Base-by-base conservation (phyloP, 2,797 vertebrate species). In the Euthynnus affinis region DNA sequence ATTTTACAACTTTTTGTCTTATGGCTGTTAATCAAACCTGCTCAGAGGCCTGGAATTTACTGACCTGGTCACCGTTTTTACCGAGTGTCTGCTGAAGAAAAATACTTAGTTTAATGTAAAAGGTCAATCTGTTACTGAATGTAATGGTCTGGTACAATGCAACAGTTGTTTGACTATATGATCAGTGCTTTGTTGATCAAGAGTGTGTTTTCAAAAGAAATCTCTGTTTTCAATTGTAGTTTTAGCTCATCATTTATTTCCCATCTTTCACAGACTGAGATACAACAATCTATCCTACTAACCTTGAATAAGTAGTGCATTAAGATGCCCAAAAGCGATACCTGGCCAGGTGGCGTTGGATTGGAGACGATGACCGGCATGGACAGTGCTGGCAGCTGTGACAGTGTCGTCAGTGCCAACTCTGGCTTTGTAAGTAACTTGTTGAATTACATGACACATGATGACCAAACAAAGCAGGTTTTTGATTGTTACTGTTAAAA, bases 241-340 rank as follows among this genome's bases (percentile, higher is more conserved):
- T 27, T 18, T 12, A 65, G 61, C 9, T 72, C 8, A 55, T 15
- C 9, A 4, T 66, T 56, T 70, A 13, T 65, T 62, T 56, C 6
- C 25, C 23, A n/a, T n/a, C 48, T 48, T 76, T 83, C 44, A 63
- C 80, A 90, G 79, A 77, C 49, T 67, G 52, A 76, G 56, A 74
- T 13, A 34, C 63, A 62, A 66, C 7, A 40, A 55, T 52, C 59
- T 78, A 72, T 71, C 53, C 20, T 23, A 20, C 72, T 75, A 46
- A 61, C 42, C 13, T 23, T 49, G 58, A 61, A 82, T 58, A 66
- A 71, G 34, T 57, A 49, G 76, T 57, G 23, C 25, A 69, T 32
- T 85, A 94, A 87, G 79, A 99, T 98, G 98, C 97, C 96, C 0
- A 96, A 93, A 92, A 96, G 95, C 71, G 96, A 96, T 76, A 96